Evolutionary conservation across 2,113 vertebrate species (phyloP).

Genomic region (Paradoxurus hermaphroditus): DNA sequence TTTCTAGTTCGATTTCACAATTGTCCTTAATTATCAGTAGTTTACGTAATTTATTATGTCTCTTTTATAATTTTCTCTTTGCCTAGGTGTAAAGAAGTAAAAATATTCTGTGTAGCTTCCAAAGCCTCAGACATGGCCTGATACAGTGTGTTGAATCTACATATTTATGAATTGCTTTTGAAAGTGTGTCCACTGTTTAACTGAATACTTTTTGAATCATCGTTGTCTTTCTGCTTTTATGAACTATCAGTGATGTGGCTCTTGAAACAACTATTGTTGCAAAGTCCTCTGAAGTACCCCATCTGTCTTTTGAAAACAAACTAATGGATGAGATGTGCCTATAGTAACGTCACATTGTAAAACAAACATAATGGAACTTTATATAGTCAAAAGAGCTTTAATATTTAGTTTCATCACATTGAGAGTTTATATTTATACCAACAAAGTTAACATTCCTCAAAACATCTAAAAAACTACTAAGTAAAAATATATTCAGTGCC

Average conservation of each 20-base stretch:
- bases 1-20: neutral
- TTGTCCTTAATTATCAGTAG: neutral
- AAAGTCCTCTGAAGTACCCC: neutral
- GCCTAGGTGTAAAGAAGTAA: neutral
- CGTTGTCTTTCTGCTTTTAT: neutral
- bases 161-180: neutral
- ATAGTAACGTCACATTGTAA: neutral
- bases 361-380: neutral
- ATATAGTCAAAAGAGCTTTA: neutral
- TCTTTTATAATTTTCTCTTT: neutral
- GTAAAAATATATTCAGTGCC: neutral
- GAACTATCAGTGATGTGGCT: neutral
- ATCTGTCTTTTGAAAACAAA: neutral
- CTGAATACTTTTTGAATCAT: neutral
- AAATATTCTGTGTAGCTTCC: neutral
- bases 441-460: neutral
- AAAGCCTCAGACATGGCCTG: neutral
- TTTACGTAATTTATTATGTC: neutral
- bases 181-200: neutral
- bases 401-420: neutral
- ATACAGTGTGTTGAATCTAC: neutral
- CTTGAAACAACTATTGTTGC: neutral
- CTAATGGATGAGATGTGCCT: neutral
- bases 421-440: neutral
- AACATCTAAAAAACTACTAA: neutral